Evolutionary conservation across 2,888 invertebrate genomes (phyloP).

Genomic region (Drosophila leonis): DNA sequence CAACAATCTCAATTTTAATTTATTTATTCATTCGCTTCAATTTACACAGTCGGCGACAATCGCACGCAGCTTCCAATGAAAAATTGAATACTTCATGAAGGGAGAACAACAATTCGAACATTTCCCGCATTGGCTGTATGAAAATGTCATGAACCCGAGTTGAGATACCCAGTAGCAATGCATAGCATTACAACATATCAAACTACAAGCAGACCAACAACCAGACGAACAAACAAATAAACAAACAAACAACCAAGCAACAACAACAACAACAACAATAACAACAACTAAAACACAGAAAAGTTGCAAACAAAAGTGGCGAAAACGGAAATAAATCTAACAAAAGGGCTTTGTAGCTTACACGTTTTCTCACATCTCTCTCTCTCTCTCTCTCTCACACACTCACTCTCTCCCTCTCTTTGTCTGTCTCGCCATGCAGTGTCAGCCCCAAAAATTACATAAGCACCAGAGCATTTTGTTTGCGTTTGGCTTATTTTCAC

Average conservation of each 20-base stretch:
- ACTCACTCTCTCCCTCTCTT: neutral
- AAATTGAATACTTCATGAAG: conserved; percentile 60
- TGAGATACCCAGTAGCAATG: conserved; percentile 22
- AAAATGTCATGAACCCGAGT: conserved; percentile 21
- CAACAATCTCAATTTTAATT: conserved; percentile 55
- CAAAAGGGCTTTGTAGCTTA: conserved; percentile 73
- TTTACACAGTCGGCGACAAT: conserved; percentile 31
- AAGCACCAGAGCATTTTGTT: conserved; percentile 51
- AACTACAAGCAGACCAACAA: conserved; percentile 53
- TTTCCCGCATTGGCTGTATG: conserved; percentile 33
- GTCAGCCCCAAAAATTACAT: conserved; percentile 49
- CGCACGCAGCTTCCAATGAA: conserved; percentile 47
- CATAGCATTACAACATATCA: conserved; percentile 49
- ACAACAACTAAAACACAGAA: conserved; percentile 19
- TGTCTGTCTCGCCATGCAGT: neutral
- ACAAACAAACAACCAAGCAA: conserved; percentile 26
- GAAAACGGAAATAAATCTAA: conserved; percentile 77
- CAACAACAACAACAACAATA: conserved; percentile 25
- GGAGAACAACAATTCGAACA: conserved; percentile 58
- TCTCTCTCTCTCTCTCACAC: neutral
- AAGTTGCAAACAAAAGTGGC: conserved; percentile 71
- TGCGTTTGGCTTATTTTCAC: conserved; percentile 63
- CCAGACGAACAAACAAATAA: conserved; percentile 16
- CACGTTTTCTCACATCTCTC: neutral
- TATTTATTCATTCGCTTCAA: conserved; percentile 52